Conservation (phyloP, 2,113 vertebrate genomes). For the Rhinolophus ferrumequinum region DNA sequence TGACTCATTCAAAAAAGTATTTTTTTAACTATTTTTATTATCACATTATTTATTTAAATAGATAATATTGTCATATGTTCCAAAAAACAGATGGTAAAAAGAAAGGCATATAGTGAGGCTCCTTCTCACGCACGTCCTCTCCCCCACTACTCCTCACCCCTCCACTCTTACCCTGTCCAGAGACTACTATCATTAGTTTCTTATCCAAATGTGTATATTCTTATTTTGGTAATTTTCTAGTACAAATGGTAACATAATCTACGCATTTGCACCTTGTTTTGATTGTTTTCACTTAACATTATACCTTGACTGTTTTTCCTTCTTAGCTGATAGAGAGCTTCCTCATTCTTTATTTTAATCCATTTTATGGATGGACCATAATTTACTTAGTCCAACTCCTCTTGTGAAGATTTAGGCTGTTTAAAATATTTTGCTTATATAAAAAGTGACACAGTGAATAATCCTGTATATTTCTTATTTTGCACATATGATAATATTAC, state of each 20-base stretch:
- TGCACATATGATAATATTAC: background rate
- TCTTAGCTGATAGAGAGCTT: background rate
- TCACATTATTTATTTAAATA: background rate
- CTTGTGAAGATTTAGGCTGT: background rate
- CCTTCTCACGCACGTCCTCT: background rate
- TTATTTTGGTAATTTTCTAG: background rate
- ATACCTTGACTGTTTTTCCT: background rate
- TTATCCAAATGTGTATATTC: background rate
- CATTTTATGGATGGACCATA: background rate
- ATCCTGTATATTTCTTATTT: background rate
- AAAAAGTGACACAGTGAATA: background rate
- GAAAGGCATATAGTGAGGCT: background rate
- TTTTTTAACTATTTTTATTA: background rate
- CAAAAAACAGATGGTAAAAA: background rate
- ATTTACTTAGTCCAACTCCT: background rate
- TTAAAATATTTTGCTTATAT: background rate
- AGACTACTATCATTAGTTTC: background rate
- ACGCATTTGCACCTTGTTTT: background rate
- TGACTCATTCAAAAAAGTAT: background rate
- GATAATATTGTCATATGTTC: background rate
- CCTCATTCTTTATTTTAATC: background rate
- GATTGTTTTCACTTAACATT: background rate
- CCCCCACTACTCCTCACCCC: background rate
- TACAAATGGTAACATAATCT: background rate
- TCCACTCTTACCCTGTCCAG: fast-evolving